phyloP scores from a whole-genome alignment of 1,140 invertebrate genomes.

The Pachyrhynchus sulphureomaculatus region DNA sequence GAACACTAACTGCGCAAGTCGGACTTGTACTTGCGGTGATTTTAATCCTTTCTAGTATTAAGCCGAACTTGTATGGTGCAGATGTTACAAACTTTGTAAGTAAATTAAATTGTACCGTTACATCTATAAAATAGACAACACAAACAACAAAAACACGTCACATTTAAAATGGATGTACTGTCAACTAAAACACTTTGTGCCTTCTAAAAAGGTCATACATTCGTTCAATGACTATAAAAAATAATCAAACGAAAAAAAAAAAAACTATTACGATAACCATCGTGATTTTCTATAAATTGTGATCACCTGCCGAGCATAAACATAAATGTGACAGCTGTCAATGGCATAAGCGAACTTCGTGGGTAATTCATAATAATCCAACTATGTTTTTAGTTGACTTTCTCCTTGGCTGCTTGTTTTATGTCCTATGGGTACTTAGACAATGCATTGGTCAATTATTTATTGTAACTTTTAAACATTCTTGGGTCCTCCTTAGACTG shows the following conservation, averaged over 20 bases:
- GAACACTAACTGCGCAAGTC: too few relatives aligned
- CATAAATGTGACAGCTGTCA: conserved; percentile 29
- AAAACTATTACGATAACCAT: conserved; percentile 24
- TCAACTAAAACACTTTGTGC: conserved; percentile 4
- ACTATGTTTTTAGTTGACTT: conserved; percentile 20
- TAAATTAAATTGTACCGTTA: not conserved
- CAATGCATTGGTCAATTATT: conserved; percentile 12
- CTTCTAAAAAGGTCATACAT: conserved; percentile 4
- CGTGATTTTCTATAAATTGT: conserved; percentile 29
- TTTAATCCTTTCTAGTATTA: too few relatives aligned
- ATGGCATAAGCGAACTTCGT: conserved; percentile 19
- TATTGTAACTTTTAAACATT: conserved; percentile 10
- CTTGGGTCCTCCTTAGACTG: conserved; percentile 2
- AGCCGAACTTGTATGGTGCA: too few relatives aligned
- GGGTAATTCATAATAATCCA: conserved; percentile 28
- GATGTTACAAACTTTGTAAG: too few relatives aligned
- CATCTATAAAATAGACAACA: not conserved
- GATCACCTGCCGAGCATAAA: conserved; percentile 25
- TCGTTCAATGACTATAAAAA: conserved; percentile 3
- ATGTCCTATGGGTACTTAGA: conserved; percentile 1
- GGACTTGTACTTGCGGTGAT: too few relatives aligned
- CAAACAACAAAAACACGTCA: not conserved
- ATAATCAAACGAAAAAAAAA: not conserved
- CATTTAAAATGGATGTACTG: not conserved
- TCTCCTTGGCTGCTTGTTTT: conserved; percentile 14